These are phyloP conservation scores for Neodon shergylaensis DNA, from an alignment of 2,113 vertebrate species.

Conservation along the genomic window DNA sequence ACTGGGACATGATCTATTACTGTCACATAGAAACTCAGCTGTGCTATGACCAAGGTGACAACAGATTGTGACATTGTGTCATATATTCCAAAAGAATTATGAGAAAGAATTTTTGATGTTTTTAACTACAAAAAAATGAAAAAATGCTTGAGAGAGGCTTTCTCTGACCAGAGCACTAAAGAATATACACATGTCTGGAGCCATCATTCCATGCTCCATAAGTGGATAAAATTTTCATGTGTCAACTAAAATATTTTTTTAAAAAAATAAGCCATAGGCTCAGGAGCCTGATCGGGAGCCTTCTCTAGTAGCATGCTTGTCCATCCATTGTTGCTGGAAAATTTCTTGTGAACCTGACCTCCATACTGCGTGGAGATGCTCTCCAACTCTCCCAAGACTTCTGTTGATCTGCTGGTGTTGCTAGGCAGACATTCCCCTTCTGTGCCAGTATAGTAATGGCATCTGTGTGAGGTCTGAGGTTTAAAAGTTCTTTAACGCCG, in stretches of 20 bases:
- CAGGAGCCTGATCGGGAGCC: background rate
- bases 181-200: background rate
- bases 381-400: background rate
- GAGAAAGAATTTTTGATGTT: background rate
- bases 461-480: background rate
- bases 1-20: background rate
- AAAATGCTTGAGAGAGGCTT: background rate
- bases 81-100: background rate
- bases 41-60: background rate
- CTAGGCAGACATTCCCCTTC: background rate
- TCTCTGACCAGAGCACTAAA: background rate
- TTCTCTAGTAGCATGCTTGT: background rate
- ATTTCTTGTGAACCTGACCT: background rate
- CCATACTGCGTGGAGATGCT: rapidly evolving
- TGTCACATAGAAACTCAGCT: background rate
- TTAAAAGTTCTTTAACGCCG: background rate
- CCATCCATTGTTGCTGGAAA: background rate
- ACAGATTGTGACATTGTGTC: background rate
- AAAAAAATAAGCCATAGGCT: background rate
- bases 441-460: background rate
- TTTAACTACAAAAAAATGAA: background rate
- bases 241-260: background rate
- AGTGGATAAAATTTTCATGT: background rate
- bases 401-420: background rate
- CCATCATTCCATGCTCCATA: background rate